Percentiles rank a stretch among this genome's conserved stretches.
These are phyloP conservation scores for Apantesis nais DNA, from an alignment of 2,888 invertebrate species.

Conservation along the genomic window DNA sequence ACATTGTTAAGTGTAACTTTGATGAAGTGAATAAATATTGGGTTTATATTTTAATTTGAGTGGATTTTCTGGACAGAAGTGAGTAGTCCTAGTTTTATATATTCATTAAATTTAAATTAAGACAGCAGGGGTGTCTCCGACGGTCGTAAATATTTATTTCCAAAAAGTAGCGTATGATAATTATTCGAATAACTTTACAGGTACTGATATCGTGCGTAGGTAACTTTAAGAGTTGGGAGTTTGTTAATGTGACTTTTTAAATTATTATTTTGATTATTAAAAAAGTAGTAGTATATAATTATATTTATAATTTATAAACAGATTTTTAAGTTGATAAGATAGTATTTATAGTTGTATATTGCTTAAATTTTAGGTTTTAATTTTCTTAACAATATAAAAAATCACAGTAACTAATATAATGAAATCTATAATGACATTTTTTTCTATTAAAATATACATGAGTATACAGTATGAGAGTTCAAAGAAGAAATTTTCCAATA, in stretches of 20 bases:
- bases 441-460: not conserved
- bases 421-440: not conserved
- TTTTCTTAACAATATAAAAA: not conserved
- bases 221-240: too few species aligned
- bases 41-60: constrained; percentile 26
- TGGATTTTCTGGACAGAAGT: constrained; percentile 51
- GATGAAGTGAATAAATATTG: constrained; percentile 25
- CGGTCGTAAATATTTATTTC: not conserved
- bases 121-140: not conserved
- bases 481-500: constrained; percentile 45
- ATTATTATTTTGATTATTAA: not conserved
- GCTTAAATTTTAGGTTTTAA: not conserved
- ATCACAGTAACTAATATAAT: not conserved
- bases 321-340: not conserved
- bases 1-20: constrained; percentile 50
- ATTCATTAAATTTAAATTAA: constrained; percentile 20
- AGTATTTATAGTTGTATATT: not conserved
- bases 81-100: constrained; percentile 37
- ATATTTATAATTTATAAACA: too few species aligned
- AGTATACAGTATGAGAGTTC: constrained; percentile 14
- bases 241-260: not conserved
- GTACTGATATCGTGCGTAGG: not conserved
- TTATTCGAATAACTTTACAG: not conserved
- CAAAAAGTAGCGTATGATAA: not conserved
- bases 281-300: too few species aligned